Conservation (phyloP, 2,113 vertebrate species). For the Leptobrachium ailaonicum region DNA sequence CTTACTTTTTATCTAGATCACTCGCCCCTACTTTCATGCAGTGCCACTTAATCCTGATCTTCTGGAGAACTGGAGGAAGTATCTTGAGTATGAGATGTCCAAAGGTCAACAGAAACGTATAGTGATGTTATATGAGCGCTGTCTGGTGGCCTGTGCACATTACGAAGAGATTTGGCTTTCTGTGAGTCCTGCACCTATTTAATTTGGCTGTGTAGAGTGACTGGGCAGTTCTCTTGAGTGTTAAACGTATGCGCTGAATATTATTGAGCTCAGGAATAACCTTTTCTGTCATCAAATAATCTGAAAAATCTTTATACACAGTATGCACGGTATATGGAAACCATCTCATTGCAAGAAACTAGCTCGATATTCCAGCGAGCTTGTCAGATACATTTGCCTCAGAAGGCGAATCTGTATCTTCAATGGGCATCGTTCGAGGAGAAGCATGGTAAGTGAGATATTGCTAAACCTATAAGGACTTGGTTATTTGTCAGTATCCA, state of each 20-base stretch:
- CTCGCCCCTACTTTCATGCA: conserved; percentile 81
- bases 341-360: conserved; percentile 65
- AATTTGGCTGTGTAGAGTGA: neutral
- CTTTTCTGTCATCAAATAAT: too few species aligned
- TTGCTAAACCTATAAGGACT: too few species aligned
- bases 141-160: conserved; percentile 80
- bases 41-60: conserved; percentile 76
- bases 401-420: conserved; percentile 78
- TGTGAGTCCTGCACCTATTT: conserved; percentile 57
- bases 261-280: too few species aligned
- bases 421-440: conserved; percentile 84
- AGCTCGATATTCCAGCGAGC: conserved; percentile 72
- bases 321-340: conserved; percentile 78
- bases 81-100: conserved; percentile 77
- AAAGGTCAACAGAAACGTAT: conserved; percentile 63
- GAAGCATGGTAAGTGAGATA: conserved; percentile 68
- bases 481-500: too few species aligned
- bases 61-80: conserved; percentile 79
- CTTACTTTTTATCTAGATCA: conserved; percentile 66
- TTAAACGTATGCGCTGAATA: neutral
- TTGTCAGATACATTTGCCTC: conserved; percentile 74
- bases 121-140: conserved; percentile 79
- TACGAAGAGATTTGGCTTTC: conserved; percentile 85
- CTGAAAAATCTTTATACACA: conserved; percentile 45
- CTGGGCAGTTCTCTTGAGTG: neutral